phyloP scores from a whole-genome alignment of 2,113 vertebrate species.

The Martes martes region DNA sequence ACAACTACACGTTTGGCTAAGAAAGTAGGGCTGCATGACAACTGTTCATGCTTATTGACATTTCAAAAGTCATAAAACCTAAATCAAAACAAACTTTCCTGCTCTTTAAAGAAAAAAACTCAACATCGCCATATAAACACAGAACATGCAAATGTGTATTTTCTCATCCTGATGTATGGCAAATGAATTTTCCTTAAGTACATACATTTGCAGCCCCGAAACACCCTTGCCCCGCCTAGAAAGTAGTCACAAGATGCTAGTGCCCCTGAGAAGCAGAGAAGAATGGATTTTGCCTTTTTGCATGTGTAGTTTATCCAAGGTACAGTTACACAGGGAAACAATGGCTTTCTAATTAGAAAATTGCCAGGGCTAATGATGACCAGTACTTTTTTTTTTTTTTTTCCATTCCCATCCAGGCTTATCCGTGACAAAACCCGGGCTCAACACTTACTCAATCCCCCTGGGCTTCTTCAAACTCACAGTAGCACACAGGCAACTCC shows the following conservation, averaged over 20 bases:
- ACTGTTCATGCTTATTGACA: neutral
- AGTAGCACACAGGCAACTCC: neutral
- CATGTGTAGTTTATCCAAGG: neutral
- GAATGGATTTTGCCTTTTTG: neutral
- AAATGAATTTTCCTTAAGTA: neutral
- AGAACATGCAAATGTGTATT: neutral
- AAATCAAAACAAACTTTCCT: neutral
- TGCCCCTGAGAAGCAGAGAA: neutral
- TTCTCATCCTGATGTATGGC: neutral
- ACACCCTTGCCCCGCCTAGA: neutral
- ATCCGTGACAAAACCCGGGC: neutral
- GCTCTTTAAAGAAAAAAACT: neutral
- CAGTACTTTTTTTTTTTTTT: neutral
- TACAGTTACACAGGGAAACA: neutral
- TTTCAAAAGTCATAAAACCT: neutral
- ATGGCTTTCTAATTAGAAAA: neutral
- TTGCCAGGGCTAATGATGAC: neutral
- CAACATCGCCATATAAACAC: neutral
- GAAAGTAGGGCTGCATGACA: neutral
- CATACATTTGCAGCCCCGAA: neutral
- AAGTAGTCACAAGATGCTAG: neutral
- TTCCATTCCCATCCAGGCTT: neutral
- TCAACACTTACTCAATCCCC: neutral
- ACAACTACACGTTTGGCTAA: too few relatives aligned
- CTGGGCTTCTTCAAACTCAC: neutral